phyloP scores from a whole-genome alignment of 2,888 invertebrate species.

The Mesodorylaimus sp. region DNA sequence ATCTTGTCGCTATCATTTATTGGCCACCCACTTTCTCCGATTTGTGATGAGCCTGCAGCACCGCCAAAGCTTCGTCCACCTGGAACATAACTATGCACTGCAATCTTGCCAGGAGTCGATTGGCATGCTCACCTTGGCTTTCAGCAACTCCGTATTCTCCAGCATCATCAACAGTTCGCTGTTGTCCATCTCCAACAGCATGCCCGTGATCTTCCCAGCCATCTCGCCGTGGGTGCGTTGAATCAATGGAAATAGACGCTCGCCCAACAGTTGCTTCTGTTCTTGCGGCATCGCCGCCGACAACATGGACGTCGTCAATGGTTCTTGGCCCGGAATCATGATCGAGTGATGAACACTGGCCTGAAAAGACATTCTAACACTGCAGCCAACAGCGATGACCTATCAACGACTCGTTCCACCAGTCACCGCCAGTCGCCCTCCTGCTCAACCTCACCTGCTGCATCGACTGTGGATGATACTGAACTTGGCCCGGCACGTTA shows the following conservation, averaged over 20 bases:
- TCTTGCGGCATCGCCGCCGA: slow-evolving; percentile 85
- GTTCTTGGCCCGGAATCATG: slow-evolving; percentile 62
- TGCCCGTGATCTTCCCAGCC: slow-evolving; percentile 95
- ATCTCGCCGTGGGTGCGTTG: slow-evolving; percentile 49
- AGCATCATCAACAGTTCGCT: slow-evolving; percentile 91
- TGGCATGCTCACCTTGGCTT: slow-evolving; percentile 67
- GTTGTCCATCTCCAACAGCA: slow-evolving; percentile 97
- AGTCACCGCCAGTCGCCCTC: too few relatives aligned
- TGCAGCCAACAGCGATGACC: too few relatives aligned
- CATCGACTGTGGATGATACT: slow-evolving; percentile 18
- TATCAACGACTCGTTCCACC: too few relatives aligned
- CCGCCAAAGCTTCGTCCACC: too few relatives aligned
- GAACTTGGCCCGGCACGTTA: slow-evolving; percentile 24
- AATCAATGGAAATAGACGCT: slow-evolving; percentile 89
- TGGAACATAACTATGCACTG: too few relatives aligned
- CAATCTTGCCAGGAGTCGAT: too few relatives aligned
- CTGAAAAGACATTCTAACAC: too few relatives aligned
- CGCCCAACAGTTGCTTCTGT: slow-evolving; percentile 98
- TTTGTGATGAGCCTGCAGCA: too few relatives aligned
- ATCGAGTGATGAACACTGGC: slow-evolving; percentile 12
- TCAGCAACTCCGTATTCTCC: slow-evolving; percentile 81
- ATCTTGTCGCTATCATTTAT: too few relatives aligned
- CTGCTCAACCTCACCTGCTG: too few relatives aligned
- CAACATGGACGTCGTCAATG: slow-evolving; percentile 85
- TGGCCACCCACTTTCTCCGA: too few relatives aligned